Evolutionary conservation across 2,113 vertebrate species (phyloP), one percentile per base, ranked within the genome.

Genomic region (Larimichthys polyactis): DNA sequence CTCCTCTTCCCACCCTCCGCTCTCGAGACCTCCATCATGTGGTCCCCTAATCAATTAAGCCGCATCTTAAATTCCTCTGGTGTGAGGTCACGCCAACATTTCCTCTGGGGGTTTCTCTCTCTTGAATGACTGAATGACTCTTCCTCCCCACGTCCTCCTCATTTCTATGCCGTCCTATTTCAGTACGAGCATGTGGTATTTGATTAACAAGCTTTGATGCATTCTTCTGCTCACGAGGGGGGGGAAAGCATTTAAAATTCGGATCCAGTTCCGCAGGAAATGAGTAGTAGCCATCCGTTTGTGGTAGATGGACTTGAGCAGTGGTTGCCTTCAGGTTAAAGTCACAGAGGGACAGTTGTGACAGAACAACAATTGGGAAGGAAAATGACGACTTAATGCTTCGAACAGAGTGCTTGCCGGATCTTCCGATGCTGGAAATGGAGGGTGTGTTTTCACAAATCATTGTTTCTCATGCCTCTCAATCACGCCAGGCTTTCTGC

Each of bases 41-140:
- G 93, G 91, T 93, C 94, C 79, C 93, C 72, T 36, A 96, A 97
- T 97, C 91, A 93, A 97, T 96, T 95, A 96, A 95, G 81, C 86
- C 24, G 40, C 87, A 95, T 95, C 93, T 91, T 93, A 94, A 95
- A 96, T 97, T 97, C 95, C 89, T 95, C 58, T 67, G 84, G 83
- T 89, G 93, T 97, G 95, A 96, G 93, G 94, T 98, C 96, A 97
- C 91, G 95, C 95, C 94, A 69, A 29, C 66, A 59, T 90, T 90
- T 93, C 89, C 93, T 3, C 82, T 79, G 51, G 79, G 88, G 85
- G 22, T 48, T 84, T 91, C 73, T 83, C 29, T 75, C 57, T 63
- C 36, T 40, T 40, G 36, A 40, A 40, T 40, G 36, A 40, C 36
- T 79, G 54, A 75, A 64, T 75, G 70, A 73, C 77, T 71, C 20